phyloP scores from a whole-genome alignment of 2,888 invertebrate genomes.

The Scrobipalpa costella region DNA sequence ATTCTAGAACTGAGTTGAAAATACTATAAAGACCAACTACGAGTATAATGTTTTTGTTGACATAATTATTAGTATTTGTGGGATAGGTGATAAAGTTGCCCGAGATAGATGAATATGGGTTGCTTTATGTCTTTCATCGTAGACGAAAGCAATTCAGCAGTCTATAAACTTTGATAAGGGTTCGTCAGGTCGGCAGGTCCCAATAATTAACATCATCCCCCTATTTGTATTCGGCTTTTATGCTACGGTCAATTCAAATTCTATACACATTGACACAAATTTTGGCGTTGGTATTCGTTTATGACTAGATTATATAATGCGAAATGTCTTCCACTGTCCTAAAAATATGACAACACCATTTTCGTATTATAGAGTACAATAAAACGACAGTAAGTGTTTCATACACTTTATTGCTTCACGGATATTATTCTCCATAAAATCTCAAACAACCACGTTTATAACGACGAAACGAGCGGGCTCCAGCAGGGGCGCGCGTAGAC shows the following conservation, averaged over 20 bases:
- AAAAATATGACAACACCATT: slow-evolving; percentile 2
- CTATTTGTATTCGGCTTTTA: neutral
- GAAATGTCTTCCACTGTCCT: neutral
- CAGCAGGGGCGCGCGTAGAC: slow-evolving; percentile 61
- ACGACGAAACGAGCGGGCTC: slow-evolving; percentile 75
- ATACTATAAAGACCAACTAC: too few species aligned
- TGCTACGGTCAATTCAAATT: too few species aligned
- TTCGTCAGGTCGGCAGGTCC: neutral
- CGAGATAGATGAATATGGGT: neutral
- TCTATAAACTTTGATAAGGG: slow-evolving; percentile 2
- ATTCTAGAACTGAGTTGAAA: too few species aligned
- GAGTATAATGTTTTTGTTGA: too few species aligned
- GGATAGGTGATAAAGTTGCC: too few species aligned
- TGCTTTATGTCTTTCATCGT: neutral
- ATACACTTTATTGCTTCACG: slow-evolving; percentile 81
- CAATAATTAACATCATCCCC: neutral
- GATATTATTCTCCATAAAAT: slow-evolving; percentile 80
- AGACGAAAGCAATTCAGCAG: neutral
- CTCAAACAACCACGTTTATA: slow-evolving; percentile 79
- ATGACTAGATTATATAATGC: neutral
- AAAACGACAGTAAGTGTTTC: slow-evolving; percentile 74
- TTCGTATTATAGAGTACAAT: slow-evolving; percentile 44
- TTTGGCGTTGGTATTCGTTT: too few species aligned
- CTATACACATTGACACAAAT: too few species aligned
- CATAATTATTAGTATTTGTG: too few species aligned